These are phyloP conservation scores for Idaea dimidiata DNA, from an alignment of 2,888 invertebrate genomes.

Conservation along the genomic window DNA sequence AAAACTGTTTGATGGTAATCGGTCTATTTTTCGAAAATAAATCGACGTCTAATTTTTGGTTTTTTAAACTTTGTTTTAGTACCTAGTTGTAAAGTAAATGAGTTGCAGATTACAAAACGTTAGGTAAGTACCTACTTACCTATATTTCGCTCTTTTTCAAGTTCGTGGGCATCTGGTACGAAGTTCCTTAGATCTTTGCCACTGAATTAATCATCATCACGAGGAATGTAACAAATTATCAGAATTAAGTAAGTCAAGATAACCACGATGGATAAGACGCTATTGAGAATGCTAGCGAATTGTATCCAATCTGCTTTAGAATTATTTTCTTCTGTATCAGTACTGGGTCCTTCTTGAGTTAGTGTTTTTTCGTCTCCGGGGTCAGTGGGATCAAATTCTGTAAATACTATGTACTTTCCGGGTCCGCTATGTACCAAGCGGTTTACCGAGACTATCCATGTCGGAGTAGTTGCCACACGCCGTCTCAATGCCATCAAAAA, in stretches of 20 bases:
- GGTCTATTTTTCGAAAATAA: too few species aligned
- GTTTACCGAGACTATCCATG: slow-evolving; percentile 55
- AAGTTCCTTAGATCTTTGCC: too few species aligned
- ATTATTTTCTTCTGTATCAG: slow-evolving; percentile 32
- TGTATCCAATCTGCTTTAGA: slow-evolving; percentile 56
- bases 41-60: too few species aligned
- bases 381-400: slow-evolving; percentile 65
- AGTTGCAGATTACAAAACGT: too few species aligned
- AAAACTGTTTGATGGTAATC: too few species aligned
- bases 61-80: too few species aligned
- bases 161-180: too few species aligned
- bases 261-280: slow-evolving; percentile 51
- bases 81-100: too few species aligned
- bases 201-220: slow-evolving; percentile 29
- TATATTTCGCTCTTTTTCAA: too few species aligned
- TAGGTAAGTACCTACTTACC: too few species aligned
- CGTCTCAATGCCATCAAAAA: slow-evolving; percentile 56
- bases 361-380: slow-evolving; percentile 42
- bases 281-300: slow-evolving; percentile 64
- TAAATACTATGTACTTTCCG: slow-evolving; percentile 66
- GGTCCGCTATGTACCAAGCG: slow-evolving; percentile 56
- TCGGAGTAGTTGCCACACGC: slow-evolving; percentile 50
- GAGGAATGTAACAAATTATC: slow-evolving; percentile 59
- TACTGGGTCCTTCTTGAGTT: slow-evolving; percentile 40
- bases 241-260: slow-evolving; percentile 60